Percentiles rank a stretch among this genome's conserved stretches.
Evolutionary conservation across 1,140 invertebrate species (phyloP).

Genomic region (Pantala flavescens): DNA sequence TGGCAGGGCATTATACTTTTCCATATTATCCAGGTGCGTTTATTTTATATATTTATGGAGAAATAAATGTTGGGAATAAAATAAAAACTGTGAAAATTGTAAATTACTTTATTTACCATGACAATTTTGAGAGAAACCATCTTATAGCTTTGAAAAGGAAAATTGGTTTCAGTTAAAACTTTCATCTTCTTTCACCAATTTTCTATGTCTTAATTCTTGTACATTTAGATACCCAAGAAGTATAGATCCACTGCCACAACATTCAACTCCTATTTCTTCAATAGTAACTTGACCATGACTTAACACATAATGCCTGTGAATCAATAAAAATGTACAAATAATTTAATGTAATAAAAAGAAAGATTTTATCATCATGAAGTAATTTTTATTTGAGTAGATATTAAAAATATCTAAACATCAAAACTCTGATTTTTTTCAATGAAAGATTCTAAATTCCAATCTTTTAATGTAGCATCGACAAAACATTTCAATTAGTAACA

Average conservation of each 20-base stretch:
- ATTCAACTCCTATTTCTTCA: neutral
- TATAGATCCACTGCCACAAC: neutral
- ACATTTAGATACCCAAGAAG: neutral
- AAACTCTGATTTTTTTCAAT: too few relatives aligned
- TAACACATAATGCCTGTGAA: neutral
- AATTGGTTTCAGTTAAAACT: too few relatives aligned
- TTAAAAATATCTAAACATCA: too few relatives aligned
- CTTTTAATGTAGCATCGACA: too few relatives aligned
- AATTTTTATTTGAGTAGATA: too few relatives aligned
- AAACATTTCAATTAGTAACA: too few relatives aligned
- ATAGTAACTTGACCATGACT: neutral
- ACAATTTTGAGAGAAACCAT: too few relatives aligned
- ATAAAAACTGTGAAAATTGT: neutral
- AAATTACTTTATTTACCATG: too few relatives aligned
- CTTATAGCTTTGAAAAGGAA: too few relatives aligned
- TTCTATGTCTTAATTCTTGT: neutral
- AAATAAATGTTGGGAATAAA: slow-evolving; percentile 8
- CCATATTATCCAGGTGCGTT: slow-evolving; percentile 1
- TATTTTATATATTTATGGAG: slow-evolving; percentile 5
- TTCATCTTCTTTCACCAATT: neutral
- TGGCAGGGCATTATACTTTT: slow-evolving; percentile 5
- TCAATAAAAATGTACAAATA: neutral
- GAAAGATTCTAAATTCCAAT: too few relatives aligned
- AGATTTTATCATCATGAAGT: neutral
- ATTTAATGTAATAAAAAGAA: neutral